Base-by-base conservation (phyloP, 2,113 vertebrate species). In the Lophotis ruficrista region DNA sequence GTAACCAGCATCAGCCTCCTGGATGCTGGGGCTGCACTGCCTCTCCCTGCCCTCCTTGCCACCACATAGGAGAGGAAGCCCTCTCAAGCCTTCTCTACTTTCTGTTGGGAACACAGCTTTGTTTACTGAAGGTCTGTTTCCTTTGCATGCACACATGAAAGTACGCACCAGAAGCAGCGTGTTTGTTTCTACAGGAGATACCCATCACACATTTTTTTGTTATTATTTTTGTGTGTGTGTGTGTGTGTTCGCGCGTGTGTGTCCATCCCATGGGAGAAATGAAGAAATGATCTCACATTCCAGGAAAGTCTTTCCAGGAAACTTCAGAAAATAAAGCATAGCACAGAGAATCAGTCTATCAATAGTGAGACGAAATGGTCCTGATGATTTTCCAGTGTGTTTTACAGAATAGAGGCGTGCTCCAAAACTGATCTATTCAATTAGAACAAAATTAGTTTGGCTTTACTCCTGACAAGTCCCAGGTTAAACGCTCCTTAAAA, bases 251-350 rank as follows among this genome's bases (percentile, higher is more conserved):
- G 7, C 11, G 41, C 9, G 31, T 0, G 1, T 66, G 37, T 68
- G 21, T 37, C 64, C 13, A 14, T 91, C 94, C 81, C 81, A 70
- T 31, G 84, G 91, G 95, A 94, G 89, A 95, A 87, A 65, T 28
- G 35, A 60, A 96, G 77, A 87, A 84, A 92, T 76, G 50, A 93
- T 76, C 77, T 82, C 82, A 69, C 69, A 88, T 68, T 89, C 61
- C 95, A 95, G 91, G 87, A 86, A 92, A 89, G 70, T 94, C 75
- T 88, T 94, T 68, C 88, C 75, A 97, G 93, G 97, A 96, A 96
- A 82, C 16, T 92, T 92, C 41, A 70, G 48, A 69, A 91, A 93
- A 90, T 85, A 57, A 82, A 70, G 83, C 53, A 58, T 38, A 65
- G 51, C 41, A 60, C 28, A 60, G 81, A 57, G 20, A 71, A 87